Evolutionary conservation across 2,888 invertebrate species (phyloP).

Genomic region (Drosophila setosimentum): DNA sequence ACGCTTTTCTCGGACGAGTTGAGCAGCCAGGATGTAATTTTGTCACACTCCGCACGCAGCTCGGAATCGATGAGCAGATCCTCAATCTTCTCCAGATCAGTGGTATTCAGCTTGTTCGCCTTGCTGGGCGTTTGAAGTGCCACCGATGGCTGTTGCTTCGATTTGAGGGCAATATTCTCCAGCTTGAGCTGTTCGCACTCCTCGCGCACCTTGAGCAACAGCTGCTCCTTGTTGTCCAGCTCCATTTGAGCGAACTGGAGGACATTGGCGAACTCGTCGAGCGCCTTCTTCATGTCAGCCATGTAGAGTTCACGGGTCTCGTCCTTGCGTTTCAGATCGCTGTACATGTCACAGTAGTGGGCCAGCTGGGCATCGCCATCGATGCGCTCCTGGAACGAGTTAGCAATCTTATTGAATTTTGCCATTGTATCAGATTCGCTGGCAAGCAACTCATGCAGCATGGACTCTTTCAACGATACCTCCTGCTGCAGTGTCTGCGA

Average conservation of each 20-base stretch:
- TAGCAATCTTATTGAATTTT: conserved; percentile 85
- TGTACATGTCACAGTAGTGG: conserved; percentile 84
- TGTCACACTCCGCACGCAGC: conserved; percentile 83
- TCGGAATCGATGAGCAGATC: conserved; percentile 82
- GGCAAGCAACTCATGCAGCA: conserved; percentile 84
- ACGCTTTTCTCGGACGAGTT: conserved; percentile 79
- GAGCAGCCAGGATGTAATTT: conserved; percentile 83
- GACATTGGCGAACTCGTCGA: conserved; percentile 85
- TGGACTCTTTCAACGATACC: conserved; percentile 84
- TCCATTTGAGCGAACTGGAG: conserved; percentile 84
- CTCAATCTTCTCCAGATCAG: conserved; percentile 82
- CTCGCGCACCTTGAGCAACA: conserved; percentile 80
- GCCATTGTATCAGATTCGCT: conserved; percentile 85
- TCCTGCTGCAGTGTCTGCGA: conserved; percentile 83
- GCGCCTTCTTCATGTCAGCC: conserved; percentile 85
- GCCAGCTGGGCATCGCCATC: conserved; percentile 84
- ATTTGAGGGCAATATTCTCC: conserved; percentile 84
- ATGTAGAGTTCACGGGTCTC: conserved; percentile 84
- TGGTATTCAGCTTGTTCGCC: conserved; percentile 79
- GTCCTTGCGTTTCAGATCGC: conserved; percentile 84
- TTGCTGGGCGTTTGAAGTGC: conserved; percentile 67
- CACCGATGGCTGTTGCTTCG: conserved; percentile 74
- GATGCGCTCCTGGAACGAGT: conserved; percentile 85
- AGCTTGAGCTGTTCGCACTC: conserved; percentile 84
- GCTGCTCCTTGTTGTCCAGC: conserved; percentile 84